Base-by-base conservation (phyloP, 2,888 invertebrate species). In the Onthophagus sagittarius region DNA sequence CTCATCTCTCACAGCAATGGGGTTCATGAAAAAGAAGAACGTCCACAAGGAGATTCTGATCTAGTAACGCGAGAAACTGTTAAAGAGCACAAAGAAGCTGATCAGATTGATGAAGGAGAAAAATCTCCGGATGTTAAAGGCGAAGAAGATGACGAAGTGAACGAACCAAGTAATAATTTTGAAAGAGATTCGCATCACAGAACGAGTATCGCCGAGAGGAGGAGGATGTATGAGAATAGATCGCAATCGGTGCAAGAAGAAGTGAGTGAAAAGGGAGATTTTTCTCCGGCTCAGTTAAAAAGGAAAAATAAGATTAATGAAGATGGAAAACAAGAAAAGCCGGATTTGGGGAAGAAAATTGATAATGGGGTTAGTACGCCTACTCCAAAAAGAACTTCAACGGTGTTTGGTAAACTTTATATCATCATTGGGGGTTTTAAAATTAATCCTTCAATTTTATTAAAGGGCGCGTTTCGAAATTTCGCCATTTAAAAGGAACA, bases 401-500 rank as follows among this genome's bases (percentile, higher is more conserved):
- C 95, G 9, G 95, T 95, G 0, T 95, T 95, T 82, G 94, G 94
- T 91, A 83, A 85, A 83, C 78, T 32, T 74, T 72, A 70, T 73
- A 62, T 32, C 63, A 6, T 15, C 14, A 15, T 53, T 67, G 71
- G 15, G 63, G 71, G 15, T 63, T 69, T 69, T 31, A 11, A 39
- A 9, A 13, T 64, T 64, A 15, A 23, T 4, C 13, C 6, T 53
- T 9, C n/a, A 23, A 72, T 65, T 23, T 72, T 67, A 14, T 63
- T 81, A 31, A 79, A 92, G 92, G 91, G 70, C 91, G 93, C 80
- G 95, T 94, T 62, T 96, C 97, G 0, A 98, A 98, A 84, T 98
- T 96, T 85, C 91, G 97, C 0, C 97, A 97, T 82, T 85, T 98
- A 80, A 96, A 96, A 83, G 97, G 97, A 39, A 95, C 94, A 3